These are phyloP conservation scores for Pseudorhiza aurosa DNA, from an alignment of 30 jellyfish, hydroid and myxozoan genomes.

Conservation along the genomic window DNA sequence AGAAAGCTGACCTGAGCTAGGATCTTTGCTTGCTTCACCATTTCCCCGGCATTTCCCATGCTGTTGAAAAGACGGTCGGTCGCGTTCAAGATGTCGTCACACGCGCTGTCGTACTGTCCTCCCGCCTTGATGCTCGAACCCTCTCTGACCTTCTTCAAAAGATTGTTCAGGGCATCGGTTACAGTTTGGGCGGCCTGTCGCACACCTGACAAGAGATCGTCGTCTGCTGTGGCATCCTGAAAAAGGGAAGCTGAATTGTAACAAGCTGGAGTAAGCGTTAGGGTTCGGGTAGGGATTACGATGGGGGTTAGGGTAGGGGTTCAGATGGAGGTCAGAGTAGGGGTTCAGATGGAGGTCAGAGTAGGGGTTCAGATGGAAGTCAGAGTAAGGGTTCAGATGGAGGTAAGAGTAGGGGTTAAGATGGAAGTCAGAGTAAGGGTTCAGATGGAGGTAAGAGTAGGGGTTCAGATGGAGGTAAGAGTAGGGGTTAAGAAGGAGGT, in stretches of 20 bases:
- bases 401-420: too few relatives aligned
- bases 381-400: too few relatives aligned
- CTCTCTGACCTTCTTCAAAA: slow-evolving; percentile 85
- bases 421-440: too few relatives aligned
- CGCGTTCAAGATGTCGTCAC: slow-evolving; percentile 95
- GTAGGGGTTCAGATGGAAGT: too few relatives aligned
- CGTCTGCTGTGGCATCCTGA: slow-evolving; percentile 87
- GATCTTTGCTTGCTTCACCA: slow-evolving; percentile 97
- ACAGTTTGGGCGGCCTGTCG: slow-evolving; percentile 91
- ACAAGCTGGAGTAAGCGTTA: too few relatives aligned
- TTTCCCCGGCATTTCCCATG: slow-evolving; percentile 98
- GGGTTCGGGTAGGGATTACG: too few relatives aligned
- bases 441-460: too few relatives aligned
- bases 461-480: too few relatives aligned
- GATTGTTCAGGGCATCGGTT: slow-evolving; percentile 92
- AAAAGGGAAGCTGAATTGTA: neutral
- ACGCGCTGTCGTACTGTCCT: slow-evolving; percentile 93
- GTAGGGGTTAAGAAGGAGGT: too few relatives aligned
- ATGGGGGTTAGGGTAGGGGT: too few relatives aligned
- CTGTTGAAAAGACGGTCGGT: slow-evolving; percentile 92
- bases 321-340: too few relatives aligned
- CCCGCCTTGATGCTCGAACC: slow-evolving; percentile 80
- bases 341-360: too few relatives aligned
- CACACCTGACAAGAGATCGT: slow-evolving; percentile 56
- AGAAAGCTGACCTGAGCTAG: slow-evolving; percentile 85